Evolutionary conservation across 2,797 vertebrate genomes (phyloP), one percentile per base, ranked within the genome.

Genomic region (Cirrhinus molitorella): DNA sequence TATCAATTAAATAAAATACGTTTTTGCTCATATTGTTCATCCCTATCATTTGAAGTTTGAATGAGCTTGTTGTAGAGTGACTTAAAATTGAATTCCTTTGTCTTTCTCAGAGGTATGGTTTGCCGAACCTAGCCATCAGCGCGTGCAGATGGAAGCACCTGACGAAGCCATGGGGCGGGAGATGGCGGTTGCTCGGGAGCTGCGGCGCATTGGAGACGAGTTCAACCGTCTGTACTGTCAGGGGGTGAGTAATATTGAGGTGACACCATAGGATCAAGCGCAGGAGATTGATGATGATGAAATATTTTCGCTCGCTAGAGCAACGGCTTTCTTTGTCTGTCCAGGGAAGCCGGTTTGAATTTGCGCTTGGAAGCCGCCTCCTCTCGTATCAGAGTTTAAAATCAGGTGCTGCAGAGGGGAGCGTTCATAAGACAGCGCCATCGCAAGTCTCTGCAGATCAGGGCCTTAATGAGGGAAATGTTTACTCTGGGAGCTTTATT

Each of bases 131-230:
- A 83, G 86, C 81, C 88, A 79, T 85, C 90, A 84, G 92, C 91
- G 86, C 86, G 89, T 90, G 88, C 89, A 87, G 53, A 94, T 93
- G 76, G 90, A 34, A 80, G 92, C 90, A n/a, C 85, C 92, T 28
- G 93, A 88, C 10, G 92, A 90, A 87, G 96, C 95, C 66, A 88
- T 96, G 90, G 95, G 93, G 85, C 91, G 94, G 0, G 96, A 96
- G 88, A 87, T 90, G 11, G 91, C 91, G 93, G 92, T 98, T 0
- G 98, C 97, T 5, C 96, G 89, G 84, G 95, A 97, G 87, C 93
- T 99, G 86, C 95, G 94, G 59, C 94, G 93, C 63, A 96, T 98
- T 1, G 98, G 97, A 4, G 98, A 99, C 2, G 96, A 98, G 12
- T 98, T 95, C 88, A 95, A 98, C 76, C 65, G 23, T 8, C 59